phyloP scores from a whole-genome alignment of 2,113 vertebrate genomes.

The Microtus oregoni region DNA sequence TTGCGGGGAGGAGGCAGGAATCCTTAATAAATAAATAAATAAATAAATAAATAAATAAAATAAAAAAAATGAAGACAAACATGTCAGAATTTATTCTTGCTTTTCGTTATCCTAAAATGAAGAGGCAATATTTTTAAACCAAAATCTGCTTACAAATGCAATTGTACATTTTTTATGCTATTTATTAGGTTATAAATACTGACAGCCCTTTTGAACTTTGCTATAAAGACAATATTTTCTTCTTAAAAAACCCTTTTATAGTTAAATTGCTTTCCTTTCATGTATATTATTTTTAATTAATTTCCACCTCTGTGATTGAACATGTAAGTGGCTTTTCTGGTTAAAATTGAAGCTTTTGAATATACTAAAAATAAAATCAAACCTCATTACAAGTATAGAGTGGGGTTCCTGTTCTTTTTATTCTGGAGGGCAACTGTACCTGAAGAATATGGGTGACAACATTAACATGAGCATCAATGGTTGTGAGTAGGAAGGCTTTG shows the following conservation, averaged over 20 bases:
- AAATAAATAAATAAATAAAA: too few relatives aligned
- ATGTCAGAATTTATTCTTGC: not conserved
- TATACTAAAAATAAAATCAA: not conserved
- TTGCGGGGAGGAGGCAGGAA: too few relatives aligned
- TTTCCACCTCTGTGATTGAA: conserved; percentile 35
- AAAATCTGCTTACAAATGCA: not conserved
- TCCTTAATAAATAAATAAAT: too few relatives aligned
- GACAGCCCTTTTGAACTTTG: not conserved
- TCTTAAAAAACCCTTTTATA: not conserved
- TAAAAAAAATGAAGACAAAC: not conserved
- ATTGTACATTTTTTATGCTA: not conserved
- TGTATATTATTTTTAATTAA: conserved; percentile 30
- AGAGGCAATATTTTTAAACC: not conserved
- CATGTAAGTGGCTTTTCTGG: not conserved
- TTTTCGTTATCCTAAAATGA: not conserved
- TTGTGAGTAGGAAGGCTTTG: conserved; percentile 83
- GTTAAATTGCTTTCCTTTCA: conserved; percentile 16
- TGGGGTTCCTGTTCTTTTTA: conserved; percentile 25
- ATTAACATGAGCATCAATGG: conserved; percentile 67
- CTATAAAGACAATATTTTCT: not conserved
- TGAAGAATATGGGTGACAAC: conserved; percentile 64
- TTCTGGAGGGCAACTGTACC: conserved; percentile 62
- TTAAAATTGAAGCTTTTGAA: conserved; percentile 25
- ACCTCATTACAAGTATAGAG: not conserved
- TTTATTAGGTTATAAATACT: conserved; percentile 16